Conservation (phyloP, 2,888 invertebrate species). For the Copidosoma aretas region DNA sequence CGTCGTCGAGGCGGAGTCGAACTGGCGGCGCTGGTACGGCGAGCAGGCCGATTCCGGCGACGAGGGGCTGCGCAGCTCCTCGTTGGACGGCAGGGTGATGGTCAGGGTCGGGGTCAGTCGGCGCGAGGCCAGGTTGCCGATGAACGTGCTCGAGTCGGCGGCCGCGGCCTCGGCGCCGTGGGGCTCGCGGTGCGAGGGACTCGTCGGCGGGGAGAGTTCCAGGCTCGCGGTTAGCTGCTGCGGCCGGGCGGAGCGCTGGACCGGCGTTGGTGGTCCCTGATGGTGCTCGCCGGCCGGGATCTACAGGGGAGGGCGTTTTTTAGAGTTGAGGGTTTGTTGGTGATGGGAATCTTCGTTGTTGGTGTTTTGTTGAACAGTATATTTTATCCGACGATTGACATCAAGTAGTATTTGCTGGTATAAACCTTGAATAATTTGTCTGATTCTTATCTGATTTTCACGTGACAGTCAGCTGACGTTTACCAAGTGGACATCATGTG, state of each 20-base stretch:
- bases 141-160: constrained; percentile 27
- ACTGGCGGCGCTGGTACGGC: background rate
- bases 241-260: background rate
- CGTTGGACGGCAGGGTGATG: constrained; percentile 69
- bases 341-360: too few species aligned
- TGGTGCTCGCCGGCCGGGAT: background rate
- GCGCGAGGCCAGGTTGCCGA: constrained; percentile 46
- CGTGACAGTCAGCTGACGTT: too few species aligned
- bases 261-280: constrained; percentile 6
- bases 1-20: constrained; percentile 39
- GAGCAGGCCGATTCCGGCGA: constrained; percentile 49
- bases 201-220: background rate
- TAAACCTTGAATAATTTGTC: too few species aligned
- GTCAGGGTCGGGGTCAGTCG: constrained; percentile 65
- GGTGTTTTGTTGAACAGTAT: too few species aligned
- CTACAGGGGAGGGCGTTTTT: too few species aligned
- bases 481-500: too few species aligned
- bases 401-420: too few species aligned
- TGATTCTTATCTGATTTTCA: too few species aligned
- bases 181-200: background rate
- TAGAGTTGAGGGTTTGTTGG: too few species aligned
- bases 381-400: too few species aligned
- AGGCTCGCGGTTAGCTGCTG: background rate
- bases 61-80: constrained; percentile 63
- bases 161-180: background rate